Evolutionary conservation across 1,140 invertebrate species (phyloP).

Genomic region (Bombus impatiens): DNA sequence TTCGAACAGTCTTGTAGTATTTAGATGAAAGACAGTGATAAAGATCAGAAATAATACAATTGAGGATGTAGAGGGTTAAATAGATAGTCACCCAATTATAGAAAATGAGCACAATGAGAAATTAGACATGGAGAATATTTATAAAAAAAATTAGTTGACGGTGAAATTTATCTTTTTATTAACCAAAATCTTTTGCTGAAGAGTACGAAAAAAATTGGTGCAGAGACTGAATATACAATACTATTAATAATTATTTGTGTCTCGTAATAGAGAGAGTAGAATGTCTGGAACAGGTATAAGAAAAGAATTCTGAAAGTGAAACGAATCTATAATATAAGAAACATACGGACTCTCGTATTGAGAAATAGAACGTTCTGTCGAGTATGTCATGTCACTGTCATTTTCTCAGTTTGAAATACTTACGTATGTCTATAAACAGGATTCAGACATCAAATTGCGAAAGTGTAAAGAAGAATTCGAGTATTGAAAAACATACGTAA

Average conservation of each 20-base stretch:
- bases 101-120: not conserved
- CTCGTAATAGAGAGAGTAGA: not conserved
- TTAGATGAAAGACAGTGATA: not conserved
- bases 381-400: not conserved
- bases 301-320: not conserved
- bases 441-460: not conserved
- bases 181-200: not conserved
- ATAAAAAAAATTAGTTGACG: not conserved
- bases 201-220: not conserved
- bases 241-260: not conserved
- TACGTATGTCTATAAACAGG: not conserved
- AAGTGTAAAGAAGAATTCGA: not conserved
- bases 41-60: not conserved
- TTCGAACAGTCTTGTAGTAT: not conserved
- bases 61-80: not conserved
- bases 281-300: not conserved
- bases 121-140: too few species aligned
- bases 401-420: not conserved
- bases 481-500: too few species aligned
- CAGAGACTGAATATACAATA: not conserved
- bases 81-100: not conserved
- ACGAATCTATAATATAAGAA: conserved; percentile 6
- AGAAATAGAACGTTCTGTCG: not conserved
- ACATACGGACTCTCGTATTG: not conserved
- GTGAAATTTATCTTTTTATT: not conserved